These are phyloP conservation scores for Ammodytes marinus DNA, from an alignment of 2,113 vertebrate genomes.

Conservation along the genomic window DNA sequence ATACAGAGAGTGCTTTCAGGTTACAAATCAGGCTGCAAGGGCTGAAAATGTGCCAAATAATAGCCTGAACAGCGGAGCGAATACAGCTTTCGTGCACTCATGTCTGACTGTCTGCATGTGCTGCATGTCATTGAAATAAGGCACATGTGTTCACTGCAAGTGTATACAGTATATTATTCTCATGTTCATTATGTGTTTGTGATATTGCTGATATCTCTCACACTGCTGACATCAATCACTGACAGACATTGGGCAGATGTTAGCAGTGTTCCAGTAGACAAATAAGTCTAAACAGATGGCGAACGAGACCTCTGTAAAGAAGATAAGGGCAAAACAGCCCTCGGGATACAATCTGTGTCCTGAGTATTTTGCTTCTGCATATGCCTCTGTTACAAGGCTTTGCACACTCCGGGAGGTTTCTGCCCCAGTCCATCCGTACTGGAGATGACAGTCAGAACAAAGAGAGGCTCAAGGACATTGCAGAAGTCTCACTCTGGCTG, in stretches of 20 bases:
- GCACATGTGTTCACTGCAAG: constrained; percentile 41
- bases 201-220: constrained; percentile 51
- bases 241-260: constrained; percentile 66
- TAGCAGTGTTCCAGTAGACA: constrained; percentile 52
- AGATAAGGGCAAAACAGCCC: constrained; percentile 50
- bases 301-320: constrained; percentile 32
- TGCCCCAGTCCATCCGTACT: constrained; percentile 22
- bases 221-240: constrained; percentile 58
- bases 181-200: constrained; percentile 61
- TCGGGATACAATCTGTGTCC: constrained; percentile 38
- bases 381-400: constrained; percentile 22
- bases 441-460: constrained; percentile 48
- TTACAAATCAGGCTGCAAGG: neutral
- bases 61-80: neutral
- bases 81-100: constrained; percentile 21
- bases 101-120: constrained; percentile 28
- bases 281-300: constrained; percentile 64
- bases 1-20: neutral
- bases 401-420: constrained; percentile 44
- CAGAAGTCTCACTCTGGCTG: constrained; percentile 21
- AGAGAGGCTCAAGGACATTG: constrained; percentile 49
- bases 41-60: neutral
- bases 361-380: constrained; percentile 30
- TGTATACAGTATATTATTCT: constrained; percentile 41
- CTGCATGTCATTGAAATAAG: too few relatives aligned